Conservation (phyloP, 2,888 invertebrate species). For the Calliphora vomitoria region DNA sequence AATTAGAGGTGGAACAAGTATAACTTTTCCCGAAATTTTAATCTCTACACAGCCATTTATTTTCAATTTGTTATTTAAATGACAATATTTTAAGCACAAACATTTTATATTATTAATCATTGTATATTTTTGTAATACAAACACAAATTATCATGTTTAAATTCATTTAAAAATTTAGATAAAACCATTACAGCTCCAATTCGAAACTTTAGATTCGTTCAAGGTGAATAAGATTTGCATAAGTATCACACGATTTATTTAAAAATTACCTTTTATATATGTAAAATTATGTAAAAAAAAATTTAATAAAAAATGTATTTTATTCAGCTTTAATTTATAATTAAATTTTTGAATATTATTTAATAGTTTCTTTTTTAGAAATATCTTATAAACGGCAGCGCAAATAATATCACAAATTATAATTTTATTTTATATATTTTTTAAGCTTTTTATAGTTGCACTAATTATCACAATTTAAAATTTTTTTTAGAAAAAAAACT, state of each 20-base stretch:
- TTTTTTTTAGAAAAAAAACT: constrained; percentile 6
- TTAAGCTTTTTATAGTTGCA: constrained; percentile 50
- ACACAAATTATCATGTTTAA: too few relatives aligned
- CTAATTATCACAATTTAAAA: constrained; percentile 62
- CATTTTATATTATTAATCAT: too few relatives aligned
- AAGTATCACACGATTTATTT: neutral
- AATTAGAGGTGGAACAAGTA: too few relatives aligned
- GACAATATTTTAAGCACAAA: too few relatives aligned
- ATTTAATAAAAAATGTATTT: neutral
- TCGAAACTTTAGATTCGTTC: neutral
- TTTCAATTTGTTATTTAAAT: too few relatives aligned
- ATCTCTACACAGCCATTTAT: too few relatives aligned
- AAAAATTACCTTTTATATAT: constrained; percentile 33
- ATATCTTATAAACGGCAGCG: neutral
- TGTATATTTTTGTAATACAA: too few relatives aligned
- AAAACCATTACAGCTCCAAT: neutral
- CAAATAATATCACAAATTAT: constrained; percentile 41
- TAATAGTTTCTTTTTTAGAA: neutral
- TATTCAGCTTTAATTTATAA: neutral
- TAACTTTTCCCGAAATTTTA: too few relatives aligned
- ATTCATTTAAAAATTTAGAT: neutral
- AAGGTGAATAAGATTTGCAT: neutral
- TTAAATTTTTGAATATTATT: neutral
- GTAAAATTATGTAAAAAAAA: neutral
- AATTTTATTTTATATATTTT: neutral